Base-by-base conservation (phyloP, 2,888 invertebrate genomes). In the Stenchaetothrips biformis region DNA sequence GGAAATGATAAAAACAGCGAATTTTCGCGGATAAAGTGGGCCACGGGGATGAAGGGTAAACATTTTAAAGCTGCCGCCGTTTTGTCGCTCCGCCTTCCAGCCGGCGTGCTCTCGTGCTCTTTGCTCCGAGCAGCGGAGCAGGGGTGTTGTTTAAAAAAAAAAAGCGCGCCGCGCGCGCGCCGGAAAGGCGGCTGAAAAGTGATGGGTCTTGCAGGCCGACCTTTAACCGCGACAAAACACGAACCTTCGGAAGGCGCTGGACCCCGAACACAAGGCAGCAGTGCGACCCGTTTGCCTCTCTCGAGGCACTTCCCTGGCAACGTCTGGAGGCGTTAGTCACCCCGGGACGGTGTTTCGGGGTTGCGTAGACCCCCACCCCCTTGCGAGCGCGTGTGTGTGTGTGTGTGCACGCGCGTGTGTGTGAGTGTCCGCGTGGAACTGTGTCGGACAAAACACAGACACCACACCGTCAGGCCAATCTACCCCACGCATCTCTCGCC, bases 21-120 rank as follows among this genome's bases (percentile, higher is more conserved):
- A 74, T 74, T 74, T 74, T 74, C 13, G 21, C 21, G 67, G 67
- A 74, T 74, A 74, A 74, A 74, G 67, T 74, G 67, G 67, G 67
- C 21, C 67, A 74, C 25, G 67, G 67, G 53, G 67, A 74, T 74
- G 67, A 74, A 74, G 67, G 67, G 67, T 74, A 74, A 74, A 74
- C 67, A 74, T 74, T 74, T 74, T 74, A 74, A 74, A 74, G 67
- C 67, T 74, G 67, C 21, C 25, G 67, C 25, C 67, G 21, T 74
- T 74, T 74, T 74, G 67, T 74, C 67, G 67, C 67, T 4, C 37
- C 21, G 67, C 21, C 67, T 18, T n/a, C n/a, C 2, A 7, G 6
- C 16, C n/a, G 67, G 67, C 67, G 67, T 59, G 59, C 59, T 59
- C 59, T n/a, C 18, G 7, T 59, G 59, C 59, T 59, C 59, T 59